Base-by-base conservation (phyloP, 2,888 invertebrate species). In the Drosophila multiciliata region DNA sequence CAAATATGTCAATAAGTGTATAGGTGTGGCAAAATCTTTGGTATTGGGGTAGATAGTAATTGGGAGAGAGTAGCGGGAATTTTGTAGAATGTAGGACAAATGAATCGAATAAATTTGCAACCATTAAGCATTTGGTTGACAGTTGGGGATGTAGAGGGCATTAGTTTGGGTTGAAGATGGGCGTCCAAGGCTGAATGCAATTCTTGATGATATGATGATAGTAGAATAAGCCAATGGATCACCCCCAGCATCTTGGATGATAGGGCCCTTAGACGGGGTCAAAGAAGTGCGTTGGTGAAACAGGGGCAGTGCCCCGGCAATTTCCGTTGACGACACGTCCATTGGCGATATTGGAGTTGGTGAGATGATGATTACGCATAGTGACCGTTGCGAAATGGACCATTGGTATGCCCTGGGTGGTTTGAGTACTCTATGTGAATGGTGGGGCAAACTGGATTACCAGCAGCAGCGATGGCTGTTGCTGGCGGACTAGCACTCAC, bases 301-400 rank as follows among this genome's bases (percentile, higher is more conserved):
- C 23, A 23, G 17, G 53, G 26, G 49, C 32, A 2, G 59, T 42
- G 17, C 15, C 15, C 58, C 23, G 36, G 49, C 53, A 59, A 83
- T 91, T 93, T 75, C 93, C 92, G 82, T 92, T 92, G 80, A 91
- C 92, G 59, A 93, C 92, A 1, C 92, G 90, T 48, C 93, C 93
- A 32, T 92, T 90, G 60, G 92, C 92, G 12, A 92, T 92, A 42
- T 93, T 92, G 60, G 92, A 92, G 45, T 92, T 92, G 67, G 92
- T 91, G 63, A 92, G 92, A 73, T 92, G 93, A 73, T 92, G 82
- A 58, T 76, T 71, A 36, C 83, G 81, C 48, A 58, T 54, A 42
- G 35, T 60, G 69, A 73, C 64, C 73, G 67, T 78, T 52, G 73
- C 80, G 75, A 87, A 85, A 63, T 63, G 78, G 53, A 78, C 85